Conservation (phyloP, 2,888 invertebrate species). For the Spisula solida region DNA sequence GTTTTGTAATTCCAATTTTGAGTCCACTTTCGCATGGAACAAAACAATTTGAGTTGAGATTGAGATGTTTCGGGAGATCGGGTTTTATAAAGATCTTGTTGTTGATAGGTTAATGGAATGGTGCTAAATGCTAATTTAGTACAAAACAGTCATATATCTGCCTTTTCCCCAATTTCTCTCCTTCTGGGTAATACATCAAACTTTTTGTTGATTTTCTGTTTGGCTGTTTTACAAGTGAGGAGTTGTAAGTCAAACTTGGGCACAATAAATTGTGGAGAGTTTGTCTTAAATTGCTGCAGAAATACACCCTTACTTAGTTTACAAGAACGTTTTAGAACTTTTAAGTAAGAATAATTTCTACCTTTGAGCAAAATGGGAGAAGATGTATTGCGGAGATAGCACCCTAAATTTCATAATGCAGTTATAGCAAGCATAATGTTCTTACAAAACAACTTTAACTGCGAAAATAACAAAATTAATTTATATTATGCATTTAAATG, state of each 20-base stretch:
- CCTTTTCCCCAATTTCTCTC: neutral
- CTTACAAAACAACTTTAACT: neutral
- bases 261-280: neutral
- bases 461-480: neutral
- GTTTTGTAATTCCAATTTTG: no score
- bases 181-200: neutral
- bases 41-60: no score
- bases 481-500: conserved; percentile 3
- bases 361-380: neutral
- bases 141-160: neutral
- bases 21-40: no score
- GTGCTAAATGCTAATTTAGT: no score
- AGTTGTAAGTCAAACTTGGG: conserved; percentile 12
- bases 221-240: neutral
- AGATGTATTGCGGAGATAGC: neutral
- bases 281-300: neutral
- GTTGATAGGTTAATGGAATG: no score
- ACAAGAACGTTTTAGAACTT: neutral
- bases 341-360: conserved; percentile 22
- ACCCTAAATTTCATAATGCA: conserved; percentile 6
- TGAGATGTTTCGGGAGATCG: no score
- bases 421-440: neutral
- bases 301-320: conserved; percentile 13
- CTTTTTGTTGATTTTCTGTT: neutral
- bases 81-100: no score